Conservation (phyloP, 2,888 invertebrate genomes). For the Homarus gammarus region DNA sequence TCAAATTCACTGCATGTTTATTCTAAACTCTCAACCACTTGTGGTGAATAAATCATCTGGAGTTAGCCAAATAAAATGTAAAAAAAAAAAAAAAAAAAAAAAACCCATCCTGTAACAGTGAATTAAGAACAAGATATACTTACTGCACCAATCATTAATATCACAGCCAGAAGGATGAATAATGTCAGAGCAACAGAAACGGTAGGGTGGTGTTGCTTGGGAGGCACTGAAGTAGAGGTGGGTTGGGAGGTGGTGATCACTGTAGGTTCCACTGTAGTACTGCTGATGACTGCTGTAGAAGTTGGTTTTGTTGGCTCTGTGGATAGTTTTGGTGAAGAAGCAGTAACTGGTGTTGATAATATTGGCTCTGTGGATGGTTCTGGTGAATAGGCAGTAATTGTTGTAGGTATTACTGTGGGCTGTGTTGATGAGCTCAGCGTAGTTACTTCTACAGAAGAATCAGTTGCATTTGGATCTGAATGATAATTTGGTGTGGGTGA, state of each 20-base stretch:
- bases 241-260: not conserved
- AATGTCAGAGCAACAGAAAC: conserved; percentile 45
- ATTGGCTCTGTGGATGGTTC: not conserved
- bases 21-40: too few relatives aligned
- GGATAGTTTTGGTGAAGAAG: not conserved
- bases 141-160: conserved; percentile 55
- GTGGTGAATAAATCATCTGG: too few relatives aligned
- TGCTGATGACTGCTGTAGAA: not conserved
- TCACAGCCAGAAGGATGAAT: conserved; percentile 55
- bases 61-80: too few relatives aligned
- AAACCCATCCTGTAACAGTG: too few relatives aligned
- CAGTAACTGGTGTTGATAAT: not conserved
- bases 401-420: not conserved
- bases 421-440: not conserved
- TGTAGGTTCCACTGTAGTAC: not conserved
- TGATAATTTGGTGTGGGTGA: conserved; percentile 6
- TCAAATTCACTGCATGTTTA: too few relatives aligned
- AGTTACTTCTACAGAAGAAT: not conserved
- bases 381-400: not conserved
- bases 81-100: too few relatives aligned
- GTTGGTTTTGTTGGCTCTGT: not conserved
- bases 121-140: conserved; percentile 15
- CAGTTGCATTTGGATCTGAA: not conserved
- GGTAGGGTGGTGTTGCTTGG: conserved; percentile 22
- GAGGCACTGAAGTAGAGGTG: conserved; percentile 24